Base-by-base conservation (phyloP, 2,888 invertebrate species). In the Elgonia sp. region DNA sequence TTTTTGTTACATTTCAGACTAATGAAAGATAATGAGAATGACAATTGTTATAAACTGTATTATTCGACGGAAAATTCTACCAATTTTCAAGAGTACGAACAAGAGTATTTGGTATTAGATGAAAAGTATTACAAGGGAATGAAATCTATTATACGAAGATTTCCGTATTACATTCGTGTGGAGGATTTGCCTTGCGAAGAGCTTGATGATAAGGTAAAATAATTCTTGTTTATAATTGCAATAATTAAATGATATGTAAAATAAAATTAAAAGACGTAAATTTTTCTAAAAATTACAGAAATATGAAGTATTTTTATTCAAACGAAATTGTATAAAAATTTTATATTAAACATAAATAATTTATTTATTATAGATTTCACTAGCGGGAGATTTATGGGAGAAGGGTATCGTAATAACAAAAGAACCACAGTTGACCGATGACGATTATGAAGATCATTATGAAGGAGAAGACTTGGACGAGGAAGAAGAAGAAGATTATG, bases 41-140 rank as follows among this genome's bases (percentile, higher is more conserved):
- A 96, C 9, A 95, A 95, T 84, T 91, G 91, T 0, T 94, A 97
- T 21, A 96, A 96, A 70, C 92, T 99, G 46, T 99, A 98, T 94
- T 98, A 98, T 94, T 97, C 97, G 89, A 95, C 97, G 62, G 98
- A 98, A 92, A 99, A 99, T 94, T 97, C 97, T 0, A 95, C 97
- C 89, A 97, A 97, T 91, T 98, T 98, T 93, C 98, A 98, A 93
- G 98, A 97, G 50, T 96, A 96, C 93, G 98, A 98, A 46, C 95
- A 96, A 1, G 97, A 97, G 91, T 97, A 95, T 93, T 94, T 99
- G 87, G 98, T 98, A 93, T 96, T 99, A 86, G 96, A 96, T 14
- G 95, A 96, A 2, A 95, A 96, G 0, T 95, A 96, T 89, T 96
- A 97, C 0, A 96, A 96, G 2, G 97, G 96, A 0, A 95, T 99